A percentile compares a stretch with the other conserved stretches of the same genome.
phyloP scores from a whole-genome alignment of 2,888 invertebrate species.

The Drosophila picticornis region DNA sequence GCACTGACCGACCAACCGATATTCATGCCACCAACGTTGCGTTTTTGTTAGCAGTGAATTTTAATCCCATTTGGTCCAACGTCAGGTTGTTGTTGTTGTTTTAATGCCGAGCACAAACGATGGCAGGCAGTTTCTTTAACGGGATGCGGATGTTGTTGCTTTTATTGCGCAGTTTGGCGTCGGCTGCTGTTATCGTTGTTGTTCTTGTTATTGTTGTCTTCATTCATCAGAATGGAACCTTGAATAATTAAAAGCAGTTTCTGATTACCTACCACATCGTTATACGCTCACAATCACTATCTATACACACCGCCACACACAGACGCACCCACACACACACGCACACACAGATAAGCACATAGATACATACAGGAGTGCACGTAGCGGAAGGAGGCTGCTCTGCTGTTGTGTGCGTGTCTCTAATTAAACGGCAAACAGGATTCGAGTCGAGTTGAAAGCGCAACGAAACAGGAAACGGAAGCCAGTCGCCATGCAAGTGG shows the following conservation, averaged over 20 bases:
- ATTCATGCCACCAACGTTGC: slow-evolving; percentile 35
- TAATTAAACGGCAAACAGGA: slow-evolving; percentile 81
- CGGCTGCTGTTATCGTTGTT: slow-evolving; percentile 60
- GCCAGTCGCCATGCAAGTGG: slow-evolving; percentile 75
- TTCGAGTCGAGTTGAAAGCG: slow-evolving; percentile 81
- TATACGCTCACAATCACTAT: slow-evolving; percentile 75
- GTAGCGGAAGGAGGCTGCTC: slow-evolving; percentile 74
- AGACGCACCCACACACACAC: slow-evolving; percentile 17
- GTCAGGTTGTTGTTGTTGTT: slow-evolving; percentile 45
- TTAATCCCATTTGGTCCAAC: slow-evolving; percentile 62
- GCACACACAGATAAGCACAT: slow-evolving; percentile 17
- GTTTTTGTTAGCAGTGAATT: slow-evolving; percentile 66
- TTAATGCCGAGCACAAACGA: slow-evolving; percentile 68
- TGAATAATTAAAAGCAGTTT: slow-evolving; percentile 85
- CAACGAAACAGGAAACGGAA: slow-evolving; percentile 81
- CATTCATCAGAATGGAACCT: slow-evolving; percentile 85
- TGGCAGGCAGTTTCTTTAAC: slow-evolving; percentile 70
- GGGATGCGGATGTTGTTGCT: slow-evolving; percentile 55
- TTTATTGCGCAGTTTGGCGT: slow-evolving; percentile 69
- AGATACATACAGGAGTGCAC: slow-evolving; percentile 48
- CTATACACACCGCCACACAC: slow-evolving; percentile 40
- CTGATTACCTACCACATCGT: slow-evolving; percentile 84
- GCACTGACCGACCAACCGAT: slow-evolving; percentile 32
- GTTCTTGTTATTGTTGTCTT: slow-evolving; percentile 75
- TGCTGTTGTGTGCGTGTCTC: slow-evolving; percentile 74